Evolutionary conservation across 53 echinoderm and acorn worm species (phyloP).

Genomic region (Holothuria scabra): DNA sequence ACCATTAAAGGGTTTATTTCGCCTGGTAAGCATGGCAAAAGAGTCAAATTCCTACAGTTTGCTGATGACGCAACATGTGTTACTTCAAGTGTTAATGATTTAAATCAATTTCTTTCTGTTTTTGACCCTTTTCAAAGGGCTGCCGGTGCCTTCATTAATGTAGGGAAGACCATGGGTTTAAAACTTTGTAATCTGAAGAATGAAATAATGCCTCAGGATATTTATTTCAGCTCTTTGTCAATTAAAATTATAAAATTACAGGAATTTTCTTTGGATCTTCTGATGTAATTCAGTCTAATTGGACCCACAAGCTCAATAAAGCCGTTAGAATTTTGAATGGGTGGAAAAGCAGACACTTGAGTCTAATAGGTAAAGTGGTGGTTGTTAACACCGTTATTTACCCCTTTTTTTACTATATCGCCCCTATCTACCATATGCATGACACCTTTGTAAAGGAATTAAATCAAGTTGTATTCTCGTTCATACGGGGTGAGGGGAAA

Average conservation of each 20-base stretch:
- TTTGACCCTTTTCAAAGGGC: too few relatives aligned
- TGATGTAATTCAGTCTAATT: constrained; percentile 1
- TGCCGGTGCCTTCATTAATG: constrained; percentile 47
- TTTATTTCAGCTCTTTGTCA: constrained; percentile 4
- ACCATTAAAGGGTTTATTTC: not conserved
- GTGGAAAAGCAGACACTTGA: constrained; percentile 35
- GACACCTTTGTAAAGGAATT: not conserved
- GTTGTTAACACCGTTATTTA: constrained; percentile 35
- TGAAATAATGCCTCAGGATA: constrained; percentile 16
- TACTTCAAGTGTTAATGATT: too few relatives aligned
- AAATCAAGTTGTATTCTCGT: constrained; percentile 1
- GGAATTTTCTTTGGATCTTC: constrained; percentile 44
- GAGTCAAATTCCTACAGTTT: not conserved
- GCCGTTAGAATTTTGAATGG: not conserved
- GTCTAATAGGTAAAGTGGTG: constrained; percentile 32
- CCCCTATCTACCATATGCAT: constrained; percentile 6
- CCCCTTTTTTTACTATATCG: constrained; percentile 45
- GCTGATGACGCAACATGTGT: constrained; percentile 26
- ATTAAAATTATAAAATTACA: constrained; percentile 56
- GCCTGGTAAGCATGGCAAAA: not conserved
- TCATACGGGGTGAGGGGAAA: constrained; percentile 37
- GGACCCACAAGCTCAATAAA: not conserved
- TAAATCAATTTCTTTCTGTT: too few relatives aligned
- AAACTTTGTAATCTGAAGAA: constrained; percentile 4
- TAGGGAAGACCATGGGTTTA: not conserved